Evolutionary conservation across 2,888 invertebrate species (phyloP), one percentile per base, ranked within the genome.

Genomic region (Ectropis crepuscularia): DNA sequence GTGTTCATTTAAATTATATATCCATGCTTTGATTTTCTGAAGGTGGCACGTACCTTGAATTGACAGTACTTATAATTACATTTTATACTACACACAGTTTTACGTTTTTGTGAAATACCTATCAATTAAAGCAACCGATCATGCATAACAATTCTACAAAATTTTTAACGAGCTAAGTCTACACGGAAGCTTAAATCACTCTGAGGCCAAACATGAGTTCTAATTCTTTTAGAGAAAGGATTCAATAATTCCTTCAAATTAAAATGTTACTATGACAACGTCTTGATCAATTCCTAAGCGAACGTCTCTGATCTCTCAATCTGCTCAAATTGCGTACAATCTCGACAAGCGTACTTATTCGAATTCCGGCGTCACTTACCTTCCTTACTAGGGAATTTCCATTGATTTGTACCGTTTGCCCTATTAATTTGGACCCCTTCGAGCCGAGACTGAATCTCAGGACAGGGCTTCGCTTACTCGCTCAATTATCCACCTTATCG

Each of bases 291-390:
- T 65, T 68, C 53, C 54, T 39, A 57, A 71, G 65, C 63, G 66
- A 65, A 57, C 45, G 43, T 41, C 54, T 63, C 68, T 69, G 65
- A 73, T 71, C 69, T 67, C 63, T 66, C 69, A 69, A 67, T 67
- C 63, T 67, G 65, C 47, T 63, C 51, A 60, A 65, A 69, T 66
- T 69, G 59, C 68, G 66, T 53, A 60, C 68, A 69, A 71, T 65
- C 59, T 65, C 63, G 68, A 63, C 47, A 57, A 61, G 51, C 61
- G 66, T 68, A 65, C 63, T 67, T 65, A 68, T 68, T 71, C 59
- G 57, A 69, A 65, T 65, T 62, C 57, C 62, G 46, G 63, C 46
- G 49, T 65, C 64, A 61, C 60, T 61, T 65, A 65, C 64, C 64
- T 65, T 60, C 60, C 60, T 51, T 49, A 57, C 45, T 10, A 41